phyloP scores from a whole-genome alignment of 2,797 vertebrate genomes.

The Rhincodon typus region DNA sequence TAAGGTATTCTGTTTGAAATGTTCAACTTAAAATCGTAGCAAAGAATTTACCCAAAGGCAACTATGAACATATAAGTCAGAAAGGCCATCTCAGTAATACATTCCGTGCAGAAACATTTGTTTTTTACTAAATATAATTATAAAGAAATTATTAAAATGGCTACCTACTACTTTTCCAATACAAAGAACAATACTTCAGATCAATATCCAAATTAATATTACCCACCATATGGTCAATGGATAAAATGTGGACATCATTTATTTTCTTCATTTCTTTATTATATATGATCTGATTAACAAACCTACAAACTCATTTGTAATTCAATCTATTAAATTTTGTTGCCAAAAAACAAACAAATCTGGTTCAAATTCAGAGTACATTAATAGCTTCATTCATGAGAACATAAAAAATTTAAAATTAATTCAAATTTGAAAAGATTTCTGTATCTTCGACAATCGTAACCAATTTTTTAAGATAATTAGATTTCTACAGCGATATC shows the following conservation, averaged over 20 bases:
- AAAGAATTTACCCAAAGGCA: too few species aligned
- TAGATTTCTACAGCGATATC: neutral
- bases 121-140: conserved; percentile 16
- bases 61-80: neutral
- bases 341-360: neutral
- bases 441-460: neutral
- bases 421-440: conserved; percentile 4
- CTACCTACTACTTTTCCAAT: too few species aligned
- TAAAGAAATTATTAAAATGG: neutral
- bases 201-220: neutral
- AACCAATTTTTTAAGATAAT: neutral
- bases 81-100: too few species aligned
- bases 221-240: neutral
- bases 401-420: neutral
- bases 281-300: neutral
- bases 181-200: neutral
- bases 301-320: neutral
- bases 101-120: too few species aligned
- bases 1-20: too few species aligned
- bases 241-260: neutral
- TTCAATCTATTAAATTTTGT: neutral
- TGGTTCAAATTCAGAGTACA: neutral
- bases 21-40: too few species aligned
- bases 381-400: neutral
- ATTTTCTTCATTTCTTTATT: neutral